Base-by-base conservation (phyloP, 2,888 invertebrate genomes). In the Nycteola revayana region DNA sequence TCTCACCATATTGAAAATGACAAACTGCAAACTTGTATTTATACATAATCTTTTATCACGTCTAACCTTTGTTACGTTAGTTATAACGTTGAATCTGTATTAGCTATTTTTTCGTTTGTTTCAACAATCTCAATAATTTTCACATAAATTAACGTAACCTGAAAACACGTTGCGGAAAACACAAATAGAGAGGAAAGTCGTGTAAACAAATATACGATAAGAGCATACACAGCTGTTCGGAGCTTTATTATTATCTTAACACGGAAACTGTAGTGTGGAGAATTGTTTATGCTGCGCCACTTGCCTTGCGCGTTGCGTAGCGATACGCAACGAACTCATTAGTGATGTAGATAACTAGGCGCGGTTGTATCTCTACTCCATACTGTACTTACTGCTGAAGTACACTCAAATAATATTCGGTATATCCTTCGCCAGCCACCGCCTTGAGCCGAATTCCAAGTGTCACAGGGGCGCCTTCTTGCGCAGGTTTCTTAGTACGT, bases 181-280 rank as follows among this genome's bases (percentile, higher is more conserved):
- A 9, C 35, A 36, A 27, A 43, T 32, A 36, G 26, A 21, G 7
- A 18, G 7, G 7, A 21, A 21, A n/a, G 4, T 7, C 21, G 21
- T 21, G 21, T 21, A 7, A 14, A 21, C 21, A 21, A 14, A 21
- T 21, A 7, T 5, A 5, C 28, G 48, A 39, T 46, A 48, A 39
- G 40, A 53, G 43, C 30, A 42, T 46, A 53, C 50, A 53, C 58
- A 57, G 30, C 32, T 39, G 47, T 39, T 36, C 40, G 41, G 38
- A 34, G 46, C 38, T 41, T 32, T n/a, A 22, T 28, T 36, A 22
- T 34, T 36, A 18, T 39, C 29, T 25, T 27, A 25, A 38, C 26
- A 17, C 32, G 26, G 28, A 40, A 22, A 42, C 27, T 42, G 39
- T 36, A 39, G 26, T 28, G 42, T 36, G 35, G 28, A 28, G 6